phyloP scores from a whole-genome alignment of 1,140 invertebrate species.

The Eufriesea mexicana region DNA sequence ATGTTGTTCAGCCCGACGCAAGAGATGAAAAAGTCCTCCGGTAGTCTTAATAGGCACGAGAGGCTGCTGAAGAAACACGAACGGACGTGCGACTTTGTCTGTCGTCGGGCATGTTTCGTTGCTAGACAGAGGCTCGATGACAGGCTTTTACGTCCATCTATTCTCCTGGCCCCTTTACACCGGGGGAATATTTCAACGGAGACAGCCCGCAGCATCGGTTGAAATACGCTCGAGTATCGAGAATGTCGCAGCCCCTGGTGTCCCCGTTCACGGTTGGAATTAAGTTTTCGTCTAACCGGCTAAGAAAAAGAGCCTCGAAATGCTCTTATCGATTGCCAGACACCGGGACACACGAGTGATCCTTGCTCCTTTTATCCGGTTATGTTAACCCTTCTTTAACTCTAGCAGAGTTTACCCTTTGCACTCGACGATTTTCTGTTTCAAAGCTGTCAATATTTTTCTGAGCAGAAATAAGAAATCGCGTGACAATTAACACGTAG shows the following conservation, averaged over 20 bases:
- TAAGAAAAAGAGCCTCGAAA: neutral
- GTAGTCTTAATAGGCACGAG: neutral
- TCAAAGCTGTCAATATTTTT: no score
- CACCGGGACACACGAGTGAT: no score
- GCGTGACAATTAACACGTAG: no score
- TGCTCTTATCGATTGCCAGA: neutral
- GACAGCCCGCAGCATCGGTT: neutral
- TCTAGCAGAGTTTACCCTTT: no score
- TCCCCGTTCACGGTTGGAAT: neutral
- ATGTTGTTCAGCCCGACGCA: neutral
- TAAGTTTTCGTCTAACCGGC: neutral
- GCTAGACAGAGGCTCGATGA: constrained; percentile 19
- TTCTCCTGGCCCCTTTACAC: neutral
- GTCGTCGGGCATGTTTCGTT: constrained; percentile 23
- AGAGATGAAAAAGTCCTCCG: neutral
- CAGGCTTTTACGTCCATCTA: constrained; percentile 18
- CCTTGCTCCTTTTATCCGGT: no score
- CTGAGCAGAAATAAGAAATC: no score
- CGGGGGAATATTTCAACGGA: constrained; percentile 13
- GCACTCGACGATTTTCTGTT: no score
- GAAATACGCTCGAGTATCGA: constrained; percentile 7
- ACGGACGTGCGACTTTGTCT: constrained; percentile 23
- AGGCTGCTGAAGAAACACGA: neutral
- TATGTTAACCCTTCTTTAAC: no score
- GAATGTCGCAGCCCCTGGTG: neutral